A percentile compares a stretch with the other conserved stretches of the same genome.
These are phyloP conservation scores for Eupeodes latifasciatus DNA, from an alignment of 2,888 invertebrate species.

Conservation along the genomic window DNA sequence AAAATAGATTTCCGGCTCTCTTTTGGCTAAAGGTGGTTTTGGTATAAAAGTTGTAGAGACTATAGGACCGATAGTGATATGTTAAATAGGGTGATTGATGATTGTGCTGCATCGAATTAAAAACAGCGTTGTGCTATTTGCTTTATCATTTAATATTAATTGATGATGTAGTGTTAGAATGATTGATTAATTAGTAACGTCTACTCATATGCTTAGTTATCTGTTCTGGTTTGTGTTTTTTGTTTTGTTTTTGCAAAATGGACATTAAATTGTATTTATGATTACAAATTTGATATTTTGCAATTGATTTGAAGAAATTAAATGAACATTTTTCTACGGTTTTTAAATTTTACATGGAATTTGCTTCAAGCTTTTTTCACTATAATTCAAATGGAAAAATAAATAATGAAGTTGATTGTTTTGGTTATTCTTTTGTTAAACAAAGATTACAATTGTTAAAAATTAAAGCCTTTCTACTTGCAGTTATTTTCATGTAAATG, in stretches of 20 bases:
- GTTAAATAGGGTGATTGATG: conserved; percentile 48
- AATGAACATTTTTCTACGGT: not conserved
- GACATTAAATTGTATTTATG: not conserved
- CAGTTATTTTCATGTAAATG: not conserved
- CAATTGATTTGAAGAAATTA: not conserved
- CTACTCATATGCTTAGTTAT: not conserved
- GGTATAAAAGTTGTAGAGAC: too few species aligned
- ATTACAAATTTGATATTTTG: not conserved
- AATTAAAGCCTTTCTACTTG: not conserved
- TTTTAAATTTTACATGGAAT: too few species aligned
- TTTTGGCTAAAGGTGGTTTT: not conserved
- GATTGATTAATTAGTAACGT: conserved; percentile 47
- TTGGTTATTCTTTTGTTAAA: not conserved
- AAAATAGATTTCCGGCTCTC: conserved; percentile 36
- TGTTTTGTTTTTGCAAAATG: conserved; percentile 4
- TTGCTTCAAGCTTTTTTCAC: not conserved
- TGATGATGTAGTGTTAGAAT: conserved; percentile 42
- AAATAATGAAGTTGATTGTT: not conserved
- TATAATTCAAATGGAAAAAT: not conserved
- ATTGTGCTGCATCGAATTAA: not conserved
- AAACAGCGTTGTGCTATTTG: conserved; percentile 28
- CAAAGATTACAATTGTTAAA: not conserved
- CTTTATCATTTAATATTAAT: conserved; percentile 62
- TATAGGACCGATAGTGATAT: not conserved
- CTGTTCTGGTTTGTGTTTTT: not conserved